Conservation (phyloP, 1,140 invertebrate genomes). For the Drosophila pseudoananassae region DNA sequence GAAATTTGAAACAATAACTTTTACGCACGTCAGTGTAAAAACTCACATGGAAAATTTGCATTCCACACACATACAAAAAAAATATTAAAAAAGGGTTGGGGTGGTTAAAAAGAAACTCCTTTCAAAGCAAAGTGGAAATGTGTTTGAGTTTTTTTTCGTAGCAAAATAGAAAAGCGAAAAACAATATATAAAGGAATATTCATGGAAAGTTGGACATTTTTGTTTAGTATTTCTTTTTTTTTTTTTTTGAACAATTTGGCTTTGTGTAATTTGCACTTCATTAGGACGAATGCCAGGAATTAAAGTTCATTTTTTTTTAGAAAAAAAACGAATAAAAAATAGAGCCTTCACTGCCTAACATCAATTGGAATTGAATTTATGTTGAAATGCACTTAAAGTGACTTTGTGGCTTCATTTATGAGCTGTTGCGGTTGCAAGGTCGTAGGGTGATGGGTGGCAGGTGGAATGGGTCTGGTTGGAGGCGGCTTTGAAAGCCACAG, state of each 20-base stretch:
- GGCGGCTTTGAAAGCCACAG: conserved; percentile 22
- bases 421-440: conserved; percentile 54
- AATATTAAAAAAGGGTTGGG: conserved; percentile 1
- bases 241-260: conserved; percentile 62
- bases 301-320: conserved; percentile 22
- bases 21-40: conserved; percentile 77
- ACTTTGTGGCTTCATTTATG: conserved; percentile 76
- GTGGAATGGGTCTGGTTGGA: neutral
- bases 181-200: conserved; percentile 32
- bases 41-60: conserved; percentile 72
- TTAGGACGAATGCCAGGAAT: conserved; percentile 49
- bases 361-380: conserved; percentile 52
- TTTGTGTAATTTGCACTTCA: conserved; percentile 80
- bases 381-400: conserved; percentile 67
- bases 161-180: conserved; percentile 21
- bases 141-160: conserved; percentile 77
- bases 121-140: conserved; percentile 74
- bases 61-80: conserved; percentile 31
- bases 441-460: neutral
- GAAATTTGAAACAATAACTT: conserved; percentile 80
- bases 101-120: conserved; percentile 8
- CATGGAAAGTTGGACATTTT: conserved; percentile 50
- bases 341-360: neutral
- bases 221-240: conserved; percentile 31
- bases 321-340: conserved; percentile 10